Evolutionary conservation across 2,888 invertebrate genomes (phyloP).

Genomic region (Tetheella fluctuosa): DNA sequence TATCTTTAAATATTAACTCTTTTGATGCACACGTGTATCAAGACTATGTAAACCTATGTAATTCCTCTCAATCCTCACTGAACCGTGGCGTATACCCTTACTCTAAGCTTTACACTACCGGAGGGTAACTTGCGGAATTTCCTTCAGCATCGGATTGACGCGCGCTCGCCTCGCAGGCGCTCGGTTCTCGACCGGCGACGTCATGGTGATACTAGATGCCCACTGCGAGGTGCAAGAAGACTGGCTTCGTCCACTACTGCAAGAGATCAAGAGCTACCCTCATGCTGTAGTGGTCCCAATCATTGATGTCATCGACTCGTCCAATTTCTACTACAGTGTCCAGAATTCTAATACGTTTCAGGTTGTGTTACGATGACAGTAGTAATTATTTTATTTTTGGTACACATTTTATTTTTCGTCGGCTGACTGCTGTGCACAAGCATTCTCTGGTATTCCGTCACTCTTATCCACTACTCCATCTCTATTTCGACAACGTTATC

Average conservation of each 20-base stretch:
- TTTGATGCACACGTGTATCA: background rate
- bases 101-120: background rate
- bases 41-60: background rate
- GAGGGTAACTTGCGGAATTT: constrained; percentile 8
- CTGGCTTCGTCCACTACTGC: constrained; percentile 95
- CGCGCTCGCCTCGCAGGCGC: constrained; percentile 96
- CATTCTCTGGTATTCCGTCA: background rate
- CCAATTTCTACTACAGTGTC: constrained; percentile 90
- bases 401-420: constrained; percentile 19
- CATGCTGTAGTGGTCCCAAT: constrained; percentile 95
- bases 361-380: constrained; percentile 44
- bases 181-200: constrained; percentile 90
- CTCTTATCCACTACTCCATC: background rate
- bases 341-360: constrained; percentile 78
- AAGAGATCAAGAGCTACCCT: constrained; percentile 85
- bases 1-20: background rate
- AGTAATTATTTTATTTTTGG: constrained; percentile 10
- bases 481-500: background rate
- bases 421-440: constrained; percentile 10
- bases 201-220: constrained; percentile 94
- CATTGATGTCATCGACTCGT: constrained; percentile 96
- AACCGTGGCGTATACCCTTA: too few species aligned
- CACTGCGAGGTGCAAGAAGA: constrained; percentile 93
- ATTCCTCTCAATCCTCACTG: background rate
- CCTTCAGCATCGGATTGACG: constrained; percentile 89